phyloP scores from a whole-genome alignment of 2,797 vertebrate genomes.

The Alosa sapidissima region DNA sequence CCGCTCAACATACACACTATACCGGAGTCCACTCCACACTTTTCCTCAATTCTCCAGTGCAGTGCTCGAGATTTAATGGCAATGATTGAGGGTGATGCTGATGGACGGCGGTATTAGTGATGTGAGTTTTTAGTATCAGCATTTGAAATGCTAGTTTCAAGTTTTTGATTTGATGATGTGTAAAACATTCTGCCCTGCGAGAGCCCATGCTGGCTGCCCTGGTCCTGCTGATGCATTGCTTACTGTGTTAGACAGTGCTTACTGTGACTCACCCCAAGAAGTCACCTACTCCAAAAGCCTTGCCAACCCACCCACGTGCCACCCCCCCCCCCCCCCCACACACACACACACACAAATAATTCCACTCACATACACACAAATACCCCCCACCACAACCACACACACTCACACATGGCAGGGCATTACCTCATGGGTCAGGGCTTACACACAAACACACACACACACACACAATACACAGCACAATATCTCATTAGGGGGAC shows the following conservation, averaged over 20 bases:
- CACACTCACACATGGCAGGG: neutral
- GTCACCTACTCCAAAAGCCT: neutral
- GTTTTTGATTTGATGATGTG: neutral
- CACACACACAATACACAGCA: no score
- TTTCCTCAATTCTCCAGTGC: no score
- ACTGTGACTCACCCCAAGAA: neutral
- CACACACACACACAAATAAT: conserved; percentile 22
- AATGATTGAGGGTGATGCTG: neutral
- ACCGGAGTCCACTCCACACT: no score
- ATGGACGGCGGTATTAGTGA: no score
- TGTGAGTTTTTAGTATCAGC: neutral
- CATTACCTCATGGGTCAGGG: no score
- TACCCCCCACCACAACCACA: neutral
- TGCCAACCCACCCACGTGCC: neutral
- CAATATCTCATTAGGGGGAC: no score
- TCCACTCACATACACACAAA: conserved; percentile 29
- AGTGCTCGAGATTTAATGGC: no score
- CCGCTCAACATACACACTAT: no score
- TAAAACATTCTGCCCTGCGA: neutral
- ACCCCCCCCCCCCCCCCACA: neutral
- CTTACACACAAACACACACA: neutral
- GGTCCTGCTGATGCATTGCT: neutral
- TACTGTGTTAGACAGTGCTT: no score
- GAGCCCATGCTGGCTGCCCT: neutral
- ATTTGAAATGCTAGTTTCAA: no score